Base-by-base conservation (phyloP, 2,888 invertebrate genomes). In the Sthenelais limicola region DNA sequence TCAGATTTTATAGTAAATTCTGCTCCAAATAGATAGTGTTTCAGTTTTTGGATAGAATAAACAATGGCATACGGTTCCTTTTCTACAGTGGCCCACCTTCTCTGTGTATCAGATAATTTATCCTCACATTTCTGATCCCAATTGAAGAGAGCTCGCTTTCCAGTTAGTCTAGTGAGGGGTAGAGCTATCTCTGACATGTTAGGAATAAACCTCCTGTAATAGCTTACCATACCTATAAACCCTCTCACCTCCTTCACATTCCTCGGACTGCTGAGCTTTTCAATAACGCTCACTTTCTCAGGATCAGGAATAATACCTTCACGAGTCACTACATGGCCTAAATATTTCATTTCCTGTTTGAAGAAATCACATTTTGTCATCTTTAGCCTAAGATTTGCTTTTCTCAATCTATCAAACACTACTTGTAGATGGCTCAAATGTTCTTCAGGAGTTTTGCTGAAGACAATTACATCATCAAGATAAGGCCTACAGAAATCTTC, bases 21-120 rank as follows among this genome's bases (percentile, higher is more conserved):
- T 26, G 54, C 54, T 32, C 54, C 28, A n/a, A 54, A 54, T 9
- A 54, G n/a, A 26, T 54, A 54, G 28, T 54, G 54, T 54, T 26
- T 54, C 5, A 54, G 54, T 54, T 54, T 54, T 32, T 54, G 54
- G 24, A 54, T 4, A 5, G 54, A 28, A 28, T 54, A 54, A 9
- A 54, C 5, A 28, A 54, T 54, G 28, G 54, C 54, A 26, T 5
- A 54, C 7, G 12, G 5, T 24, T 54, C 26, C n/a, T 54, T 54
- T n/a, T 54, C 54, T 5, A 54, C 54, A 15, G 54, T 54, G 15
- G 54, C 21, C 54, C 54, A 54, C 54, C 24, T 51, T 5, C 51
- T 7, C 7, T 7, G 9, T 12, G 51, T 51, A n/a, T 51, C 54
- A 3, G 21, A 26, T n/a, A 54, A 54, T 32, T 54, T 54, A n/a